phyloP scores from a whole-genome alignment of 1,140 invertebrate species.

The Drosophila persimilis region DNA sequence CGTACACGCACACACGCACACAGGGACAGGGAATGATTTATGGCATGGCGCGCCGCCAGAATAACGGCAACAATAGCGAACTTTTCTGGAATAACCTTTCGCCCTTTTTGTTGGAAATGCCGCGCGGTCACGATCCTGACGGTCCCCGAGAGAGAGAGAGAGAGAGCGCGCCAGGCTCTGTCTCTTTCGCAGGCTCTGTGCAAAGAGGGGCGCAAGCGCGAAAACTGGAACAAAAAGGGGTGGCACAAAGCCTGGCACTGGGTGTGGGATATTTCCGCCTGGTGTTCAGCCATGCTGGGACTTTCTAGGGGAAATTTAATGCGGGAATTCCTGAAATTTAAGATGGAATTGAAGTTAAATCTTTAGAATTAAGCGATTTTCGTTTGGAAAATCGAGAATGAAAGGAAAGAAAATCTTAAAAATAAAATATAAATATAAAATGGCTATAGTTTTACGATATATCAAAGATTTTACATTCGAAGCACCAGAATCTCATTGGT shows the following conservation, averaged over 20 bases:
- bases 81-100: slow-evolving; percentile 62
- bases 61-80: slow-evolving; percentile 24
- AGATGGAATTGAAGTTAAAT: no score
- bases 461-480: no score
- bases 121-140: slow-evolving; percentile 62
- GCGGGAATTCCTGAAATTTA: slow-evolving; percentile 8
- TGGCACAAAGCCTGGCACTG: slow-evolving; percentile 23
- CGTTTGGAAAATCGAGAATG: neutral
- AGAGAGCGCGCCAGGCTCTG: slow-evolving; percentile 6
- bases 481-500: no score
- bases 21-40: slow-evolving; percentile 54
- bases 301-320: slow-evolving; percentile 28
- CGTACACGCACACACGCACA: neutral
- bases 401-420: neutral
- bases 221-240: slow-evolving; percentile 39
- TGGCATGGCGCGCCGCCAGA: slow-evolving; percentile 66
- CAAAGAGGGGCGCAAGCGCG: slow-evolving; percentile 61
- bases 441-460: no score
- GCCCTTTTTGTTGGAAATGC: slow-evolving; percentile 55
- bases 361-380: neutral
- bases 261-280: slow-evolving; percentile 5
- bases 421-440: no score
- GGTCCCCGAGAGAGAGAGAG: neutral
- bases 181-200: slow-evolving; percentile 31
- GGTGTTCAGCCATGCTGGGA: slow-evolving; percentile 39